Evolutionary conservation across 2,113 vertebrate genomes (phyloP).

Genomic region (Phylloscopus trochilus): DNA sequence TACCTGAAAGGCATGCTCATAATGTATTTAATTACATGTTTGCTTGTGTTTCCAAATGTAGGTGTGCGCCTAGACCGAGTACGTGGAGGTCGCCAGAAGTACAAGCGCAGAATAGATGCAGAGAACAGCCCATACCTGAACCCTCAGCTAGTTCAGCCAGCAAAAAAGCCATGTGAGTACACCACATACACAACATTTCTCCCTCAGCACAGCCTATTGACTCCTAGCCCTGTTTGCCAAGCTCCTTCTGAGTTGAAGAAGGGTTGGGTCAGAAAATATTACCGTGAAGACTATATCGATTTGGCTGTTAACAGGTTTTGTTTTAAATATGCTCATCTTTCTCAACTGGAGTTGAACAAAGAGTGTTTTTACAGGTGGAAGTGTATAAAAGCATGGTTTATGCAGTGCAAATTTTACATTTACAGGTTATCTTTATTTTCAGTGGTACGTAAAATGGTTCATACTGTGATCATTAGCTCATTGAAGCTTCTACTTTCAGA

Average conservation of each 20-base stretch:
- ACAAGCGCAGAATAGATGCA: conserved; percentile 99
- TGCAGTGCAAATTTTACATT: conserved; percentile 67
- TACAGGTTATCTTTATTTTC: conserved; percentile 72
- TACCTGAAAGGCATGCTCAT: not conserved
- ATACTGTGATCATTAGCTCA: conserved; percentile 73
- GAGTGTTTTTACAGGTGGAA: conserved; percentile 34
- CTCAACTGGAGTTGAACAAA: conserved; percentile 18
- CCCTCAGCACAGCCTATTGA: not conserved
- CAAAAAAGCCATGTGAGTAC: conserved; percentile 99
- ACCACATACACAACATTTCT: not conserved
- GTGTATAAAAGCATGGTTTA: conserved; percentile 60
- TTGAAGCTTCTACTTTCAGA: conserved; percentile 74
- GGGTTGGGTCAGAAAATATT: not conserved
- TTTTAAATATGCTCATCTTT: not conserved
- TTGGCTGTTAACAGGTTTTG: not conserved
- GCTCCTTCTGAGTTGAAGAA: not conserved
- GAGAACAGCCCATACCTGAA: conserved; percentile 99
- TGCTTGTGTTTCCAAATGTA: conserved; percentile 68
- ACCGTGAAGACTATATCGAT: not conserved
- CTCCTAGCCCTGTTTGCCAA: not conserved
- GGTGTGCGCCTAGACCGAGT: conserved; percentile 98
- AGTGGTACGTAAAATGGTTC: conserved; percentile 72
- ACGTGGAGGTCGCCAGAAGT: conserved; percentile 98
- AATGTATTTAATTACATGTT: conserved; percentile 10
- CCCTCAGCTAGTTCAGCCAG: conserved; percentile 95